A percentile compares a stretch with the other conserved stretches of the same genome.
These are phyloP conservation scores for Alloplasta piceator DNA, from an alignment of 2,888 invertebrate species.

Conservation along the genomic window DNA sequence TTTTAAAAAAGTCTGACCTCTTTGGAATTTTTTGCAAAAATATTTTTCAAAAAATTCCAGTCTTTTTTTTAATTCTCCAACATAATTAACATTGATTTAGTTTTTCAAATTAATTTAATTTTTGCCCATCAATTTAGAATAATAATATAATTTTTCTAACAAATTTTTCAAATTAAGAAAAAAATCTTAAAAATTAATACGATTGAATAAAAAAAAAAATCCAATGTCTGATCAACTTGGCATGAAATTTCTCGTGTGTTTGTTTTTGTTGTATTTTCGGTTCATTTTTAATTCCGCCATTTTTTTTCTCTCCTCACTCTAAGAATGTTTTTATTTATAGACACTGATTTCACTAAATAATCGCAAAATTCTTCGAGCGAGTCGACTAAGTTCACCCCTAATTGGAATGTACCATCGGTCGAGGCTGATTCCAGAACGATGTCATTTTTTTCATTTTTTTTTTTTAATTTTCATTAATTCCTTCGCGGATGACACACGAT, in stretches of 20 bases:
- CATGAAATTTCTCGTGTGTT: conserved; percentile 30
- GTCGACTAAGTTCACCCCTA: conserved; percentile 6
- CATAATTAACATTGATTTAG: too few species aligned
- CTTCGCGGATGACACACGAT: not conserved
- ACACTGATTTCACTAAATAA: conserved; percentile 57
- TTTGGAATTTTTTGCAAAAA: conserved; percentile 5
- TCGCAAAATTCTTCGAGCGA: conserved; percentile 28
- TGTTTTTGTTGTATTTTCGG: not conserved
- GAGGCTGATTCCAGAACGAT: conserved; percentile 8
- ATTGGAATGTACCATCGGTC: not conserved
- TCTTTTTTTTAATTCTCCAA: conserved; percentile 1
- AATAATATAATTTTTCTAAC: too few species aligned
- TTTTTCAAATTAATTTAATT: too few species aligned
- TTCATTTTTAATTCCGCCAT: not conserved
- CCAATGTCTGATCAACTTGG: too few species aligned
- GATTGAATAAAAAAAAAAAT: too few species aligned
- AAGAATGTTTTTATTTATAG: conserved; percentile 30
- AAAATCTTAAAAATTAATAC: too few species aligned
- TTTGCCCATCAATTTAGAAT: too few species aligned
- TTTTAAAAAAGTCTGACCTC: not conserved
- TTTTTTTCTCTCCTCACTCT: not conserved
- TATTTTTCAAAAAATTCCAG: not conserved
- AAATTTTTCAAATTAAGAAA: too few species aligned
- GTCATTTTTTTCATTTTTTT: not conserved
- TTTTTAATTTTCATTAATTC: not conserved